Evolutionary conservation across 1,140 invertebrate species (phyloP), one percentile per base, ranked within the genome.

Genomic region (Papilio glaucus): DNA sequence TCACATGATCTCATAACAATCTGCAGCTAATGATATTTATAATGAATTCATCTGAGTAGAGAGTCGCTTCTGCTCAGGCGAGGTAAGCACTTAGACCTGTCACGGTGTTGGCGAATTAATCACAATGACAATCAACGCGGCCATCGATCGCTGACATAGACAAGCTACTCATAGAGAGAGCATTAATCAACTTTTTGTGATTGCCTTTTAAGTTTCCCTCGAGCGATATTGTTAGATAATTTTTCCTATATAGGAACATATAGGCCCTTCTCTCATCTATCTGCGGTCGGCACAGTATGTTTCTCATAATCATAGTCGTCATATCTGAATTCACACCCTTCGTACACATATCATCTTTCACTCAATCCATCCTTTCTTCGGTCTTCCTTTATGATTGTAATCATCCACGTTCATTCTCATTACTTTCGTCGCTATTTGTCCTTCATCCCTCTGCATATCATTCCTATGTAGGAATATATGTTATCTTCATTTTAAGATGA

Each of bases 161-260:
- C 49, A 24, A 57, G 49, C 49, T 57, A 57, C 49, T 57, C 49
- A 57, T 57, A 57, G 49, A 57, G 49, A 9, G 21, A 57, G 49
- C 21, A 57, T 24, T 57, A 57, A 57, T 57, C 49, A 57, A 9
- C 21, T 57, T 4, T 21, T 57, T 57, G 49, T 24, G 18, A 57
- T 57, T 57, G 21, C 49, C 21, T 57, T 57, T 57, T 26, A 57
- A 57, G 49, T 24, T 24, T 12, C 49, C 10, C 21, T 57, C 9
- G 12, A 57, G 10, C 24, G 21, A 12, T 24, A 24, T 57, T 13
- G 49, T 24, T 24, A 26, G 10, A 53, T 21, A 26, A 13, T 15
- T 15, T 0, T 45, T 45, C 15, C 5, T 45, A 45, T 10, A 8
- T 8, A 38, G n/a, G n/a, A n/a, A n/a, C n/a, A n/a, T n/a, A n/a